A percentile compares a stretch with the other conserved stretches of the same genome.
These are phyloP conservation scores for Hofmannophila pseudospretella DNA, from an alignment of 2,888 invertebrate species.

Conservation along the genomic window DNA sequence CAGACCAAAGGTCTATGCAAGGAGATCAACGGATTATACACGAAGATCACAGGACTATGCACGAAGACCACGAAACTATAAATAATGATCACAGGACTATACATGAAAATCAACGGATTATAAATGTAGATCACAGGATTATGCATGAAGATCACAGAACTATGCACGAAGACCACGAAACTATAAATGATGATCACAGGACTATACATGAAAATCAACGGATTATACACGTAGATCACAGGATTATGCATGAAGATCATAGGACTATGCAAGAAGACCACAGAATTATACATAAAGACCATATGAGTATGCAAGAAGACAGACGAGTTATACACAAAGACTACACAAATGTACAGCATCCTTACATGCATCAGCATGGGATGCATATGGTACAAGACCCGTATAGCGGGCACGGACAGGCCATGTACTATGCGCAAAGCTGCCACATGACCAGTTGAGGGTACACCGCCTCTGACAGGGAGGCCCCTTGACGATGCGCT, in stretches of 20 bases:
- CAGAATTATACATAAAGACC: background rate
- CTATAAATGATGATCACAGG: background rate
- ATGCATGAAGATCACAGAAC: constrained; percentile 9
- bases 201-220: no score
- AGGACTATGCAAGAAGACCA: no score
- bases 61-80: background rate
- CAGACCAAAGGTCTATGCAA: no score
- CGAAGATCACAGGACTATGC: background rate
- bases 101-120: background rate
- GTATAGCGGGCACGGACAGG: background rate
- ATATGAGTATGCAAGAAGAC: background rate
- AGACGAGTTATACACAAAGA: background rate
- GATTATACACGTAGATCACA: no score
- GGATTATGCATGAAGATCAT: no score
- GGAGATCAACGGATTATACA: no score
- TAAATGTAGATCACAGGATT: no score
- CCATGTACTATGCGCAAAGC: constrained; percentile 41
- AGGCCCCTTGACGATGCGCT: constrained; percentile 20
- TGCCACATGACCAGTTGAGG: constrained; percentile 52
- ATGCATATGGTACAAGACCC: background rate
- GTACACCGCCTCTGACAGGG: constrained; percentile 15
- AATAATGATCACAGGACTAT: background rate
- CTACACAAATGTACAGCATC: background rate
- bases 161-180: constrained; percentile 5
- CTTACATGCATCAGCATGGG: constrained; percentile 10